Evolutionary conservation across 1,140 invertebrate species (phyloP).

Genomic region (Drosophila truncata): DNA sequence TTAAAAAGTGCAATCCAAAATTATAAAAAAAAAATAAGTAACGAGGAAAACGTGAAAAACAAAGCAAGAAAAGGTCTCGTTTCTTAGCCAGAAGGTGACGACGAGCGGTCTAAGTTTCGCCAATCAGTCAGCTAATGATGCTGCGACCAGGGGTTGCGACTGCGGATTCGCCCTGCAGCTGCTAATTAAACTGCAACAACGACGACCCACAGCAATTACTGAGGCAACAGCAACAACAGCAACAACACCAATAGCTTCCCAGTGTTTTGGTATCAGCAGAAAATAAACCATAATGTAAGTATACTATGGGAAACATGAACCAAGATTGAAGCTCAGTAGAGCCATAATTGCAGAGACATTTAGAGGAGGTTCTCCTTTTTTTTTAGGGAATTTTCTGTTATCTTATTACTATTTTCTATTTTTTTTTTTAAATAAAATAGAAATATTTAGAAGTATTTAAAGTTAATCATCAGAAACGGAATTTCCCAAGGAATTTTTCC

Average conservation of each 20-base stretch:
- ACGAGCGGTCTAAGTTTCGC: conserved; percentile 56
- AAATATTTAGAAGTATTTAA: no score
- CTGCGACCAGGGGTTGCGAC: conserved; percentile 26
- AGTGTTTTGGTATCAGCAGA: conserved; percentile 26
- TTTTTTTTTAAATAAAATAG: no score
- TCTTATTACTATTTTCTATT: no score
- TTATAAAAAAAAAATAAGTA: conserved; percentile 41
- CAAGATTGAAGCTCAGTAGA: background rate
- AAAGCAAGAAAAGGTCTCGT: conserved; percentile 22
- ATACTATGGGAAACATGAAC: conserved; percentile 27
- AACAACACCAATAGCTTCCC: conserved; percentile 9
- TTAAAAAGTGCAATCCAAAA: conserved; percentile 58
- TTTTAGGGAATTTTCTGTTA: background rate
- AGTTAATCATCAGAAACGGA: no score
- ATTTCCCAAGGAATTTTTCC: no score
- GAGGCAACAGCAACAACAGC: conserved; percentile 49
- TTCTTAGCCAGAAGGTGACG: conserved; percentile 49
- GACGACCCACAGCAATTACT: conserved; percentile 34
- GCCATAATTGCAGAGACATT: background rate
- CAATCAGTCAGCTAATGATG: conserved; percentile 72
- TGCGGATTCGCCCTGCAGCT: conserved; percentile 66
- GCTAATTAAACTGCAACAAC: conserved; percentile 67
- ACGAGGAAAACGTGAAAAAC: conserved; percentile 20
- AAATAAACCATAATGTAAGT: conserved; percentile 55
- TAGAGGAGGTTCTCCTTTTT: background rate